phyloP scores from a whole-genome alignment of 1,140 invertebrate genomes.

The Akabosia matsudoensis region DNA sequence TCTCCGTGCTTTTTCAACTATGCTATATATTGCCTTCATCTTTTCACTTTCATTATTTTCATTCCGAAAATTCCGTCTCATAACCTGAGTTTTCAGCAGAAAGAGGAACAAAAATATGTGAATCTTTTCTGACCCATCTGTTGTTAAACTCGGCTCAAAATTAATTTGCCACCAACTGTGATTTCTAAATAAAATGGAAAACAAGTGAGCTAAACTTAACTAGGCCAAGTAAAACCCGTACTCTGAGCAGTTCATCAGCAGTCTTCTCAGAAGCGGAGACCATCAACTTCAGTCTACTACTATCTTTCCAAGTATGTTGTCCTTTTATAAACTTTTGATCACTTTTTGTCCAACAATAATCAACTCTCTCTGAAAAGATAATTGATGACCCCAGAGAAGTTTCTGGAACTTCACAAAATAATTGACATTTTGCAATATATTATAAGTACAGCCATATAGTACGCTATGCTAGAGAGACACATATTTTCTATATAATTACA shows the following conservation, averaged over 20 bases:
- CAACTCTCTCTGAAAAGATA: background rate
- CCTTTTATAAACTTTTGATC: background rate
- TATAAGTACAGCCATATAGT: background rate
- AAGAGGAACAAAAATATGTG: too few species aligned
- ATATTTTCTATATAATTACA: background rate
- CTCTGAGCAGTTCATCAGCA: background rate
- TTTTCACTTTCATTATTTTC: too few species aligned
- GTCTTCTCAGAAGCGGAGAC: too few species aligned
- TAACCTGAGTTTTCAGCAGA: too few species aligned
- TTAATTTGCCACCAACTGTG: too few species aligned
- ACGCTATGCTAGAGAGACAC: background rate
- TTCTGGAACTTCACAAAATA: background rate
- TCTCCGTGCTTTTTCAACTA: background rate
- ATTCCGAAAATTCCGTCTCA: too few species aligned
- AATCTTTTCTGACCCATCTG: too few species aligned
- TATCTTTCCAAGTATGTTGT: background rate
- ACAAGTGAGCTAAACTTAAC: too few species aligned
- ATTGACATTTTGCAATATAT: background rate
- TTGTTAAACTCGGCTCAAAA: too few species aligned
- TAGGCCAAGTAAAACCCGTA: too few species aligned
- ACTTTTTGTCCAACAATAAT: background rate
- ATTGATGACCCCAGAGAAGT: background rate
- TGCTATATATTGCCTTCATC: background rate
- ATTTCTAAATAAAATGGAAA: too few species aligned
- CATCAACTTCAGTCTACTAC: background rate